Evolutionary conservation across 1,140 invertebrate genomes (phyloP), one percentile per base, ranked within the genome.

Genomic region (Akabosia matsudoensis): DNA sequence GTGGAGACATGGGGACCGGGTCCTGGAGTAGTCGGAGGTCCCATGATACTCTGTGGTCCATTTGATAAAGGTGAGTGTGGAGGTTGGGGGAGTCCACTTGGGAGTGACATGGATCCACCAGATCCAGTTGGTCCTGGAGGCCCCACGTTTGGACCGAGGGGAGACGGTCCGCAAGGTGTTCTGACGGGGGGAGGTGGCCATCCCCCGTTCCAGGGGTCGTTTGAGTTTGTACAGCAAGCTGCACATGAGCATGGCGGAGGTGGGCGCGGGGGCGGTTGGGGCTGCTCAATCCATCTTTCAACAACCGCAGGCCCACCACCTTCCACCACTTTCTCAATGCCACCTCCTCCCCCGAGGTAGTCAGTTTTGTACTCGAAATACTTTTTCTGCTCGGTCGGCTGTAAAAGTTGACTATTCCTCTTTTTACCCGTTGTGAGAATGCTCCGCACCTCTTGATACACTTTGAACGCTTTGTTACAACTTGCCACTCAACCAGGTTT

Each of bases 351-450:
- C 54, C 81, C 80, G 24, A 78, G 70, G 45, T 80, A 76, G 73
- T 81, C 80, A 37, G 78, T 77, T 77, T 81, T 81, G 72, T 78
- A 81, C 74, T 81, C 80, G 61, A 81, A 81, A 78, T 78, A 81
- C 74, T 81, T 81, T 73, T 81, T 81, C 71, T 76, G 76, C 74
- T 81, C 80, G 14, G 79, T 37, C 70, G 67, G 70, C 70, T 67
- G 76, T 34, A 26, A 67, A 34, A 67, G 54, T 45, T 75, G 78
- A 72, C 74, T 81, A 79, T 81, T 81, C 78, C 80, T 70, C 78
- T 81, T 81, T 79, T 81, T 81, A 79, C 80, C 80, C 80, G 80
- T 81, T 52, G 80, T 79, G 80, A 79, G 51, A 45, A 76, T 67
- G 61, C 31, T 67, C 28, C 61, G 3, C 61, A 67, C 61, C 4